Evolutionary conservation across 1,140 invertebrate genomes (phyloP).

Genomic region (Trachymyrmex cornetzi): DNA sequence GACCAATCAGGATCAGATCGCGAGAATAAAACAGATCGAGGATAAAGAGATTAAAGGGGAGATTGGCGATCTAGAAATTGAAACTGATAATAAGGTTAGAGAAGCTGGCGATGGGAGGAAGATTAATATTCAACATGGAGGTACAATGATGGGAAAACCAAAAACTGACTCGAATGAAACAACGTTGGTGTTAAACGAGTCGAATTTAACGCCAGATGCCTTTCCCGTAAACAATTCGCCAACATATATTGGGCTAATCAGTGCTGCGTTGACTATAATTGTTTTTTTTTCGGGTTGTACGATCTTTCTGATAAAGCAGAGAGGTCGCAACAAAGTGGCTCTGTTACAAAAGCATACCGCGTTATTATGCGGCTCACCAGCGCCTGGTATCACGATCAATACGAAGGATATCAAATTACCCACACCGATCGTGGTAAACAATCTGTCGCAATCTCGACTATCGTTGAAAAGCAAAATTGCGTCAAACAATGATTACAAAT

Average conservation of each 20-base stretch:
- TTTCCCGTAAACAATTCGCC: slow-evolving; percentile 89
- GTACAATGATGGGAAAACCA: slow-evolving; percentile 59
- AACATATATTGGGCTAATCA: slow-evolving; percentile 93
- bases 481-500: slow-evolving; percentile 65
- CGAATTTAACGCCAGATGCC: slow-evolving; percentile 88
- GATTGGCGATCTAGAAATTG: neutral
- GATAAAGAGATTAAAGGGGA: slow-evolving; percentile 6
- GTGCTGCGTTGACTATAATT: slow-evolving; percentile 92
- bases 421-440: slow-evolving; percentile 88
- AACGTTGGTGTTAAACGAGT: slow-evolving; percentile 71
- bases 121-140: slow-evolving; percentile 19
- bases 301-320: slow-evolving; percentile 90
- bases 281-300: slow-evolving; percentile 90
- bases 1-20: slow-evolving; percentile 23
- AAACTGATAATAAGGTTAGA: slow-evolving; percentile 14
- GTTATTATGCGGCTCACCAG: slow-evolving; percentile 84
- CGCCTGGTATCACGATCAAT: slow-evolving; percentile 88
- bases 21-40: slow-evolving; percentile 9
- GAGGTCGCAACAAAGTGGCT: slow-evolving; percentile 90
- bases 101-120: neutral
- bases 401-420: slow-evolving; percentile 90
- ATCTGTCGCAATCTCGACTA: slow-evolving; percentile 86
- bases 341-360: slow-evolving; percentile 91
- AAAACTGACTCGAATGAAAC: slow-evolving; percentile 79
- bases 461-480: slow-evolving; percentile 84